A percentile compares a stretch with the other conserved stretches of the same genome.
phyloP scores from a whole-genome alignment of 35 echinoderm and acorn worm species.

The Chiridota heheva region DNA sequence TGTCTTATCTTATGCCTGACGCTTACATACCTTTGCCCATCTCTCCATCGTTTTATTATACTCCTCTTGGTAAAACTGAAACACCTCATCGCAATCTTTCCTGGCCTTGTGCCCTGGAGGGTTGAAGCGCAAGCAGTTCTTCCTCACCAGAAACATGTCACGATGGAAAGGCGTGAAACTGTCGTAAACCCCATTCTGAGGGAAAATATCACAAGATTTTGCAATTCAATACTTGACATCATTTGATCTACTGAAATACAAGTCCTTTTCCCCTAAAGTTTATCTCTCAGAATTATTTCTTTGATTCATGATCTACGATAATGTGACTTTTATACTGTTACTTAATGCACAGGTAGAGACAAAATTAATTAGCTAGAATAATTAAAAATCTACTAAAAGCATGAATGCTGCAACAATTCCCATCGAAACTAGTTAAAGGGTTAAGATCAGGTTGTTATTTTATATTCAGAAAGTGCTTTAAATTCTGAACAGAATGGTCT shows the following conservation, averaged over 20 bases:
- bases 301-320: neutral
- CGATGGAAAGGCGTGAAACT: constrained; percentile 75
- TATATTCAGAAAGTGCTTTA: no score
- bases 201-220: neutral
- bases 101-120: constrained; percentile 79
- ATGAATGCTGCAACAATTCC: no score
- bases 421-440: no score
- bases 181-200: constrained; percentile 69
- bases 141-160: constrained; percentile 84
- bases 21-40: constrained; percentile 91
- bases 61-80: constrained; percentile 91
- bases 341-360: no score
- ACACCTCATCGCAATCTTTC: constrained; percentile 89
- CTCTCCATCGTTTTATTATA: constrained; percentile 82
- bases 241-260: neutral
- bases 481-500: no score
- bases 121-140: constrained; percentile 80
- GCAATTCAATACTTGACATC: neutral
- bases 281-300: neutral
- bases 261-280: neutral
- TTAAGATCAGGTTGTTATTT: no score
- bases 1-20: no score
- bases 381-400: no score
- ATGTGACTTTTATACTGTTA: neutral
- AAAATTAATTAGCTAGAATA: no score